These are phyloP conservation scores for Lithosia quadra DNA, from an alignment of 2,888 invertebrate genomes.

Conservation along the genomic window DNA sequence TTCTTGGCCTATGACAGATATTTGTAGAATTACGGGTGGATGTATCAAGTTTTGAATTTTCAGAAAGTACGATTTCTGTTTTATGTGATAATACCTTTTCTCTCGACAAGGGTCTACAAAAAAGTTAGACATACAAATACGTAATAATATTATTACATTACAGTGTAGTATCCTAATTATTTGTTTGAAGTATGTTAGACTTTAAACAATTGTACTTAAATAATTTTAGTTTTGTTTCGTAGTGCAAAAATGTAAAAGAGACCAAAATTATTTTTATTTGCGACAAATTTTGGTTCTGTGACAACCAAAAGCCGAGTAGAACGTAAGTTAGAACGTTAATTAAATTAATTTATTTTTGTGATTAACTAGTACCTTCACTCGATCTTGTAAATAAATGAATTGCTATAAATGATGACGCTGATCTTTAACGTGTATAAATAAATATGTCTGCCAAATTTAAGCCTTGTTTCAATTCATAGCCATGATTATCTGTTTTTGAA, in stretches of 20 bases:
- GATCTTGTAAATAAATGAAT: conserved; percentile 83
- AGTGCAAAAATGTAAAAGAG: conserved; percentile 63
- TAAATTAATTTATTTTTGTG: conserved; percentile 82
- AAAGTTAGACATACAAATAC: conserved; percentile 40
- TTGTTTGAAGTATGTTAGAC: conserved; percentile 74
- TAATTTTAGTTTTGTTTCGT: conserved; percentile 66
- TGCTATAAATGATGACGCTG: conserved; percentile 83
- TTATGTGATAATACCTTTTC: conserved; percentile 33
- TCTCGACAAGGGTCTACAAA: conserved; percentile 33
- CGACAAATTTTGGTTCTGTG: conserved; percentile 69
- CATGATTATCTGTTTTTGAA: conserved; percentile 34
- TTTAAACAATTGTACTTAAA: conserved; percentile 71
- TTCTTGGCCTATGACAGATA: conserved; percentile 79
- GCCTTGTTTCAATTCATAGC: conserved; percentile 64
- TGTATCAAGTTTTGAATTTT: conserved; percentile 43
- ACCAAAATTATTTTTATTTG: conserved; percentile 71
- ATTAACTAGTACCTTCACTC: conserved; percentile 82
- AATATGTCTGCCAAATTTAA: conserved; percentile 86
- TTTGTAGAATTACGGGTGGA: conserved; percentile 69
- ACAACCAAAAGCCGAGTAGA: conserved; percentile 79
- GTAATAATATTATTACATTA: conserved; percentile 47
- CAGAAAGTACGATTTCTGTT: conserved; percentile 33
- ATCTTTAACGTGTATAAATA: conserved; percentile 85
- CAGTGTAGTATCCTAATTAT: conserved; percentile 65
- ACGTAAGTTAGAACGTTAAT: conserved; percentile 74